phyloP scores from a whole-genome alignment of 2,888 invertebrate genomes.

The Galerucella nymphaeae region DNA sequence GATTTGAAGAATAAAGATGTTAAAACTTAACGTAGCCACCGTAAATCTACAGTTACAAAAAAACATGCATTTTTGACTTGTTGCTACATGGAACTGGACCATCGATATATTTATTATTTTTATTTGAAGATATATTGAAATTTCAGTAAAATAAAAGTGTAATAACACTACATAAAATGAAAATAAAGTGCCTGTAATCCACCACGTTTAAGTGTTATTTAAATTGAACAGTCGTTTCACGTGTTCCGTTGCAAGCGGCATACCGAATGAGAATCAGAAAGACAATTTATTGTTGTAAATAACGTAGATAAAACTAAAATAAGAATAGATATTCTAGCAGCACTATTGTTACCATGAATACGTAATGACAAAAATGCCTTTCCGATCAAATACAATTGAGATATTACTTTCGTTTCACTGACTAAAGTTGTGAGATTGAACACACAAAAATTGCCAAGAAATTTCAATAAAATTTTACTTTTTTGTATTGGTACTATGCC shows the following conservation, averaged over 20 bases:
- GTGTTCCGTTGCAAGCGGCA: not conserved
- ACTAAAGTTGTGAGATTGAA: not conserved
- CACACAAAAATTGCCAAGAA: not conserved
- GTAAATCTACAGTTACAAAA: too few species aligned
- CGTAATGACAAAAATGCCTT: not conserved
- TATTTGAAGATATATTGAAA: not conserved
- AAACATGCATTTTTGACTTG: too few species aligned
- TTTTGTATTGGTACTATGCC: too few species aligned
- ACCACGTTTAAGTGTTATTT: not conserved
- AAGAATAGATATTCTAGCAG: not conserved
- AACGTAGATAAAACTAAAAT: not conserved
- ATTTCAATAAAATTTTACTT: not conserved
- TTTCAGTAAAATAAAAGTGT: not conserved
- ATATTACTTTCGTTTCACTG: not conserved
- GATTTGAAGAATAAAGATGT: too few species aligned
- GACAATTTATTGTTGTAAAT: conserved; percentile 5
- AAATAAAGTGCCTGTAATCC: not conserved
- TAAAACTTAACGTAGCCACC: too few species aligned
- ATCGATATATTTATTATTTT: too few species aligned
- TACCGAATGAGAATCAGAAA: not conserved
- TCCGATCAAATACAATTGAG: not conserved
- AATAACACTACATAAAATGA: not conserved
- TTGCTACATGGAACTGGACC: too few species aligned
- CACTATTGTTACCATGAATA: conserved; percentile 4
- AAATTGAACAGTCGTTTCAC: conserved; percentile 9